phyloP scores from a whole-genome alignment of 2,113 vertebrate genomes.

The Nibea coibor region DNA sequence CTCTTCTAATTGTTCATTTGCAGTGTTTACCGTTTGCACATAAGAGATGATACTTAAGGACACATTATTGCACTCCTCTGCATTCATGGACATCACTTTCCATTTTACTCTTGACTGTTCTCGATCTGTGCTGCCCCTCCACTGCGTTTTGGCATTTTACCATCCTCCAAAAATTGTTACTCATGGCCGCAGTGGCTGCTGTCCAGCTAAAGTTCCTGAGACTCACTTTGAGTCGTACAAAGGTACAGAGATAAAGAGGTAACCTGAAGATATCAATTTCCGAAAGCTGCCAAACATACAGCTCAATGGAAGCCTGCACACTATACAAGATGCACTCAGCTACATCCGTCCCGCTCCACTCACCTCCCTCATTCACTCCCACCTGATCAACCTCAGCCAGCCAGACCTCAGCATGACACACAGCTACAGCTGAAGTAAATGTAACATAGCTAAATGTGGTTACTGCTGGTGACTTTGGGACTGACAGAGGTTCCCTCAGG shows the following conservation, averaged over 20 bases:
- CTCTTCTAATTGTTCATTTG: no score
- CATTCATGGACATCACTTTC: background rate
- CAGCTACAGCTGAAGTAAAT: conserved; percentile 33
- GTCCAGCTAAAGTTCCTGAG: background rate
- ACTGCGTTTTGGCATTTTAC: background rate
- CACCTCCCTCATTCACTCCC: conserved; percentile 10
- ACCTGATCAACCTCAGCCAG: conserved; percentile 31
- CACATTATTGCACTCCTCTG: background rate
- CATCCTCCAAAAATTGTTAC: background rate
- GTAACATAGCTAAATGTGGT: conserved; percentile 52
- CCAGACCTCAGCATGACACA: conserved; percentile 22
- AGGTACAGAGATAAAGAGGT: background rate
- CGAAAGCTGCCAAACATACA: conserved; percentile 5
- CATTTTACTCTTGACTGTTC: background rate
- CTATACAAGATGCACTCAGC: background rate
- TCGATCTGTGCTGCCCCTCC: background rate
- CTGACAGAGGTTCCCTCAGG: conserved; percentile 62
- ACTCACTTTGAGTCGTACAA: background rate
- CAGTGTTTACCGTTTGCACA: background rate
- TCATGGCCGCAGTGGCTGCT: background rate
- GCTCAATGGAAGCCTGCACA: background rate
- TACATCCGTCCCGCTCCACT: background rate
- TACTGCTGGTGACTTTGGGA: conserved; percentile 65
- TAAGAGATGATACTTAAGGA: background rate
- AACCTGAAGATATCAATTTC: background rate